These are phyloP conservation scores for Sylvilagus floridanus DNA, from an alignment of 2,797 vertebrate genomes.

Conservation along the genomic window DNA sequence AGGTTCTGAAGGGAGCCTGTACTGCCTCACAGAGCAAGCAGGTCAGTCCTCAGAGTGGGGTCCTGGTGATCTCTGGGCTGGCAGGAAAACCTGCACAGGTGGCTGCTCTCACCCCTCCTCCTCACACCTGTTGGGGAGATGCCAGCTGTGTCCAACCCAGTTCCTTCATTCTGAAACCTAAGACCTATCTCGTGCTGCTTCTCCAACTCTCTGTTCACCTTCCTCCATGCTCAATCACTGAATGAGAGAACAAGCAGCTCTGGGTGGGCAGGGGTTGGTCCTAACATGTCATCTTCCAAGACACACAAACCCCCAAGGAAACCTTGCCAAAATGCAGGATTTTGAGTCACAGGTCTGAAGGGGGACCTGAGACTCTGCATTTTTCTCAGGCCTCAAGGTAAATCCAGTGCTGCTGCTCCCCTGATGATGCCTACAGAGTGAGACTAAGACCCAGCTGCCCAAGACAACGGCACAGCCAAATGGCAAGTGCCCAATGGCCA, in stretches of 20 bases:
- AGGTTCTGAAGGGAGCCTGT: not conserved
- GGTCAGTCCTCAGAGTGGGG: not conserved
- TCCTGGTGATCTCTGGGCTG: fast-evolving
- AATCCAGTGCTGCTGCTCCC: fast-evolving
- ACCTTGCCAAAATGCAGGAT: not conserved
- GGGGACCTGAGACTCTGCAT: not conserved
- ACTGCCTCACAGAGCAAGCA: not conserved
- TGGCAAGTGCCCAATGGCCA: not conserved
- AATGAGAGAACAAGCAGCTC: not conserved
- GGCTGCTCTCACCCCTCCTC: too few species aligned
- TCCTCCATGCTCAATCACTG: not conserved
- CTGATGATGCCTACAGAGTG: not conserved
- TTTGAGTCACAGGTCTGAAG: not conserved
- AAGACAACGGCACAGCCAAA: too few species aligned
- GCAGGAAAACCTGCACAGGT: not conserved
- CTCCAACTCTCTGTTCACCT: not conserved
- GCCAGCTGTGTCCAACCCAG: not conserved
- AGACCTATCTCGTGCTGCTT: not conserved
- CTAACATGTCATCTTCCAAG: not conserved
- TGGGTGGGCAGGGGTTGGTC: too few species aligned
- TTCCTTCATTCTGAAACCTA: not conserved
- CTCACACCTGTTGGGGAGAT: too few species aligned
- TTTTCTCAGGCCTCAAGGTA: not conserved
- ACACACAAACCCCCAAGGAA: not conserved
- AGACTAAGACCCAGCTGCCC: not conserved